Conservation (phyloP, 2,888 invertebrate genomes). For the Rhimphoctona megacephalus region DNA sequence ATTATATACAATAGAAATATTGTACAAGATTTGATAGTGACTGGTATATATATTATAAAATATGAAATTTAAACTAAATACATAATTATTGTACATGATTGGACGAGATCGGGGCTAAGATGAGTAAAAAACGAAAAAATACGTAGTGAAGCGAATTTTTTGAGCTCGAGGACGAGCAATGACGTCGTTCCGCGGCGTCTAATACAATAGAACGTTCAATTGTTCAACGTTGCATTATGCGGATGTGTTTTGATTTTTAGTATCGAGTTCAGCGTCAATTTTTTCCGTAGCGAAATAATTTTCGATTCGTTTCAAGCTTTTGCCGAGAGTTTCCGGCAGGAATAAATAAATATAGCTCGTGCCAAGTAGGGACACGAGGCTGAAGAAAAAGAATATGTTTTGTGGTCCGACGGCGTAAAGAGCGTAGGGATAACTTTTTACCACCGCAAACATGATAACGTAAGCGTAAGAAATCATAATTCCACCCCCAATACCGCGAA, state of each 20-base stretch:
- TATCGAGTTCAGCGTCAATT: not conserved
- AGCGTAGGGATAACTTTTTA: slow-evolving; percentile 86
- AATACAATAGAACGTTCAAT: not conserved
- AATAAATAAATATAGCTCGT: slow-evolving; percentile 85
- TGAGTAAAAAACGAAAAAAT: not conserved
- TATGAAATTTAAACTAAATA: not conserved
- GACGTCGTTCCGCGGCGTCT: not conserved
- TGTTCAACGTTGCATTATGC: not conserved
- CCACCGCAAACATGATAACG: slow-evolving; percentile 86
- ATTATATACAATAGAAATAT: not conserved
- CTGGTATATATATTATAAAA: not conserved
- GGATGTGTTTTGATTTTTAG: not conserved
- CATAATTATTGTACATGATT: not conserved
- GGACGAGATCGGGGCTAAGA: not conserved
- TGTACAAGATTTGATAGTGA: not conserved
- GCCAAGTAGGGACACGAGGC: slow-evolving; percentile 84
- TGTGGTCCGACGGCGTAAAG: slow-evolving; percentile 83
- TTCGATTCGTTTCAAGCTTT: slow-evolving; percentile 86
- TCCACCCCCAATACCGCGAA: slow-evolving; percentile 86
- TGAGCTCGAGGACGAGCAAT: not conserved
- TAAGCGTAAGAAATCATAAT: slow-evolving; percentile 86
- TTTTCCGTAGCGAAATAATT: slow-evolving; percentile 80
- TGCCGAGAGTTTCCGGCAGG: slow-evolving; percentile 87
- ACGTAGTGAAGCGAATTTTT: not conserved
- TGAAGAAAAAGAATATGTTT: slow-evolving; percentile 85